A percentile compares a stretch with the other conserved stretches of the same genome.
These are phyloP conservation scores for Ptychobarbus kaznakovi DNA, from an alignment of 2,797 vertebrate genomes.

Conservation along the genomic window DNA sequence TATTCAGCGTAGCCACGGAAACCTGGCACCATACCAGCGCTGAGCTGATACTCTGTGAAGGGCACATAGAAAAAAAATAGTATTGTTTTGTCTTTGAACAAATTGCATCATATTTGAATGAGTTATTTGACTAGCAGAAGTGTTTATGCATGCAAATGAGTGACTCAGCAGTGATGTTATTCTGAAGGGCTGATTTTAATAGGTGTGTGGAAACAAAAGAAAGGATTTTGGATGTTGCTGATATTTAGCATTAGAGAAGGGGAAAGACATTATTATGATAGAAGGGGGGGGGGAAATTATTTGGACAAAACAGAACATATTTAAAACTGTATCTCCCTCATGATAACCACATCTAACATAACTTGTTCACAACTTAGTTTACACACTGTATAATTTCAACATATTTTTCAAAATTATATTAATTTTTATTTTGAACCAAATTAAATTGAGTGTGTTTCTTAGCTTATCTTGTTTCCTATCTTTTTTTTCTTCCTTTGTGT, in stretches of 20 bases:
- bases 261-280: background rate
- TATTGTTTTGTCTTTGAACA: slow-evolving; percentile 23
- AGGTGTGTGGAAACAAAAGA: background rate
- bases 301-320: background rate
- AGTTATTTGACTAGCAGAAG: slow-evolving; percentile 14
- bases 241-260: background rate
- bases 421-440: background rate
- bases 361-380: background rate
- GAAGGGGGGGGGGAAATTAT: background rate
- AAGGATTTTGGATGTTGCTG: background rate
- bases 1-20: slow-evolving; percentile 79
- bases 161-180: slow-evolving; percentile 30
- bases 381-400: background rate
- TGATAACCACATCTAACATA: background rate
- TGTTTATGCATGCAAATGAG: slow-evolving; percentile 13
- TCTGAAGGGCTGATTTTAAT: slow-evolving; percentile 5
- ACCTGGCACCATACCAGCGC: slow-evolving; percentile 64
- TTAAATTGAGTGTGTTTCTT: background rate
- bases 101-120: slow-evolving; percentile 38
- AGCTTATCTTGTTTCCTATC: background rate
- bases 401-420: background rate
- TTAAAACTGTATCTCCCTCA: background rate
- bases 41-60: slow-evolving; percentile 44
- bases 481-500: background rate
- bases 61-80: slow-evolving; percentile 58